Base-by-base conservation (phyloP, 35 echinoderm and acorn worm species). In the Ophiothrix spiculata region DNA sequence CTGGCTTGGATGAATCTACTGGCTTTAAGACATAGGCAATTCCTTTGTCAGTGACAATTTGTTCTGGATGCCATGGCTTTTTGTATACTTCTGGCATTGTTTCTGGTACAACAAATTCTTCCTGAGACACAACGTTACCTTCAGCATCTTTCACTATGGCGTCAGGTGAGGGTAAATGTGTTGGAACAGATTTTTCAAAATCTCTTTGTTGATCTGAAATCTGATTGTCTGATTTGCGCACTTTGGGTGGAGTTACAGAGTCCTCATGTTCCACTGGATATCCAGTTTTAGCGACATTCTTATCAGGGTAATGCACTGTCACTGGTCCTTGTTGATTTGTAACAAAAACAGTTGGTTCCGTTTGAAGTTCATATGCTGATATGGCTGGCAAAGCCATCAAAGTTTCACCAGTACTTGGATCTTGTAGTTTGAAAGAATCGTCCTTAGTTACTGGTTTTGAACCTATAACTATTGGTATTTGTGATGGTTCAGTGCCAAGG, bases 381-480 rank as follows among this genome's bases (percentile, higher is more conserved):
- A 19, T 76, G 23, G 88, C 88, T 37, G 88, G 88, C 45, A 84
- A 40, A 37, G 88, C 88, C 76, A 39, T 80, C 81, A 90, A 45
- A 40, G 75, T 73, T 37, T 90, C 38, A 35, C 88, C 88, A 37
- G 88, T 84, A 39, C 81, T 90, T 0, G 88, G 88, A 56, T 90
- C 88, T 37, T 84, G 81, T 64, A 84, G 34, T 1, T 32, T 25
- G 13, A 84, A 60, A 1, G 81, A 37, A 32, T 39, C 25, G 32
- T 54, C 69, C 36, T 45, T 45, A 17, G 14, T 34, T 1, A 84
- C 31, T 25, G 56, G 36, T 35, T 31, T 63, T 69, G 25, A 25
- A 15, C 60, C 60, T 15, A 69, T n/a, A 82, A 33, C 10, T 4
- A n/a, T 31, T 3, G 41, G 81, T 17, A 83, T 40, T 83, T 31